Evolutionary conservation across 2,113 vertebrate species (phyloP).

Genomic region (Amphiprion percula): DNA sequence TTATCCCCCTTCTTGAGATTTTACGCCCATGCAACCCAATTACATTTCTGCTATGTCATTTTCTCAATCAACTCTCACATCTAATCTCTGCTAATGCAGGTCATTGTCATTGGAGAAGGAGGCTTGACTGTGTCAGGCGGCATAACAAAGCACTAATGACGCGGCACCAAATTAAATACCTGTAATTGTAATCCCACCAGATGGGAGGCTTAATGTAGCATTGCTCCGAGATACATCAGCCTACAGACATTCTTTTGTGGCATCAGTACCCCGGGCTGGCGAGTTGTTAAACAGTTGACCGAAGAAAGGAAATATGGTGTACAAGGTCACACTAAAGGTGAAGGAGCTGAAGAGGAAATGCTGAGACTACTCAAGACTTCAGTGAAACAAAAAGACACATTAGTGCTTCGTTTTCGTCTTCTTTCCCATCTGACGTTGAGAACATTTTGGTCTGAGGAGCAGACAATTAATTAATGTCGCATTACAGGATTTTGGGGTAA

Average conservation of each 20-base stretch:
- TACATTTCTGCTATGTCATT: conserved; percentile 28
- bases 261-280: conserved; percentile 4
- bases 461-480: conserved; percentile 50
- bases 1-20: conserved; percentile 15
- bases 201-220: conserved; percentile 68
- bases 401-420: not conserved
- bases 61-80: conserved; percentile 33
- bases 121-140: conserved; percentile 34
- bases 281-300: conserved; percentile 2
- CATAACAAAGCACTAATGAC: conserved; percentile 55
- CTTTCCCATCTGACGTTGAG: not conserved
- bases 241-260: conserved; percentile 1
- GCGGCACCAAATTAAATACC: conserved; percentile 65
- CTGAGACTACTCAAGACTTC: not conserved
- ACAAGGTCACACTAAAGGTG: not conserved
- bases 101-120: conserved; percentile 51
- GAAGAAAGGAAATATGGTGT: not conserved
- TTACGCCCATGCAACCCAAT: conserved; percentile 12
- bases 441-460: conserved; percentile 9
- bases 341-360: not conserved
- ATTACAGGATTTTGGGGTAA: conserved; percentile 51
- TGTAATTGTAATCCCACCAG: conserved; percentile 67
- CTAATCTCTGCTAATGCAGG: conserved; percentile 60
- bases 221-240: conserved; percentile 31
- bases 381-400: not conserved